Base-by-base conservation (phyloP, 2,888 invertebrate species). In the Catocala nupta region DNA sequence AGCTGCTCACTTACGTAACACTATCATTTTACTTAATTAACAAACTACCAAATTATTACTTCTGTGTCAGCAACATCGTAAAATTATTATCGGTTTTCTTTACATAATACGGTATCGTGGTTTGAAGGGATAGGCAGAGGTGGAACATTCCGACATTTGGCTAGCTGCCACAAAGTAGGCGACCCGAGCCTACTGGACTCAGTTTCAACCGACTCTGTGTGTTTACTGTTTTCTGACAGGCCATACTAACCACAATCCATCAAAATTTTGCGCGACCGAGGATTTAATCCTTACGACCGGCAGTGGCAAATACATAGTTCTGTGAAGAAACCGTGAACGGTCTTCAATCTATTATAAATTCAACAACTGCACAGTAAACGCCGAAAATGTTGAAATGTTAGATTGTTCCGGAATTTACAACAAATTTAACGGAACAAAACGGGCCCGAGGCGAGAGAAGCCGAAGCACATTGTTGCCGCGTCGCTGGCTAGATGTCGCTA, bases 401-500 rank as follows among this genome's bases (percentile, higher is more conserved):
- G 16, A 66, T 70, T 58, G 57, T 53, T 16, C 48, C 45, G 64
- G 71, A 77, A 70, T 77, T 70, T 67, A 61, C 64, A 60, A 61
- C 61, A 65, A 73, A 75, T 72, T 66, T 65, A 67, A 68, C 71
- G 49, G 56, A 50, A 70, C 60, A 56, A 70, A 72, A 70, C 73
- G 67, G 47, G 34, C 58, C 57, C 59, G 48, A 49, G 48, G 52
- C 39, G 55, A 51, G 50, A 54, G 45, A 63, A 52, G 59, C 54
- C 55, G 55, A 39, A 44, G 34, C 52, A 65, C 49, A 63, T 65
- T 73, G 74, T 74, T 77, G 60, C 63, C 53, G 45, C 39, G 55
- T 60, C 51, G 68, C 51, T 50, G 55, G 52, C 65, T 75, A 75
- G 75, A 75, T 75, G 75, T 72, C 78, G 78, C 48, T 75, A 65